Conservation (phyloP, 2,113 vertebrate genomes). For the Phasianus colchicus region DNA sequence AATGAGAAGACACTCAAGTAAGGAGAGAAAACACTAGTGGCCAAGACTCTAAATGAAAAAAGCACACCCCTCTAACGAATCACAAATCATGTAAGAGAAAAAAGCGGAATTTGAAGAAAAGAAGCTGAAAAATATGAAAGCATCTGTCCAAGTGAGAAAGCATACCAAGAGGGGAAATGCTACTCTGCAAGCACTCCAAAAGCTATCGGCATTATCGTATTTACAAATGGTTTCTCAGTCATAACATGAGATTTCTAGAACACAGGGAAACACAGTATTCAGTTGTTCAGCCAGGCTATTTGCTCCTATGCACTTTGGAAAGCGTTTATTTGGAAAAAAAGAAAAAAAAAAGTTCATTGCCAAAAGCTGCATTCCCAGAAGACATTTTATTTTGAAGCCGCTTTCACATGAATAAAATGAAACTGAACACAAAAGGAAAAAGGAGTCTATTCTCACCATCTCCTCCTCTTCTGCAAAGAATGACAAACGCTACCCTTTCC, state of each 20-base stretch:
- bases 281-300: not conserved
- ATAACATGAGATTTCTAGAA: not conserved
- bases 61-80: no score
- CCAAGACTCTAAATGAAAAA: not conserved
- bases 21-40: not conserved
- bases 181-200: not conserved
- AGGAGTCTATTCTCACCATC: not conserved
- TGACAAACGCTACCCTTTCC: not conserved
- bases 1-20: not conserved
- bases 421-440: not conserved
- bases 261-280: not conserved
- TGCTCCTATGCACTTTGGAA: not conserved
- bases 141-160: not conserved
- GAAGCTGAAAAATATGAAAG: not conserved
- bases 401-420: not conserved
- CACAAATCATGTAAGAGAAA: not conserved
- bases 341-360: not conserved
- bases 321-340: not conserved
- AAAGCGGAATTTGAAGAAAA: not conserved
- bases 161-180: not conserved
- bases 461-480: not conserved
- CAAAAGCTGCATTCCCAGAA: not conserved
- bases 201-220: not conserved
- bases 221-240: not conserved
- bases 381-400: not conserved